A percentile compares a stretch with the other conserved stretches of the same genome.
phyloP scores from a whole-genome alignment of 1,140 invertebrate species.

The Lamellibrachia luymesi region DNA sequence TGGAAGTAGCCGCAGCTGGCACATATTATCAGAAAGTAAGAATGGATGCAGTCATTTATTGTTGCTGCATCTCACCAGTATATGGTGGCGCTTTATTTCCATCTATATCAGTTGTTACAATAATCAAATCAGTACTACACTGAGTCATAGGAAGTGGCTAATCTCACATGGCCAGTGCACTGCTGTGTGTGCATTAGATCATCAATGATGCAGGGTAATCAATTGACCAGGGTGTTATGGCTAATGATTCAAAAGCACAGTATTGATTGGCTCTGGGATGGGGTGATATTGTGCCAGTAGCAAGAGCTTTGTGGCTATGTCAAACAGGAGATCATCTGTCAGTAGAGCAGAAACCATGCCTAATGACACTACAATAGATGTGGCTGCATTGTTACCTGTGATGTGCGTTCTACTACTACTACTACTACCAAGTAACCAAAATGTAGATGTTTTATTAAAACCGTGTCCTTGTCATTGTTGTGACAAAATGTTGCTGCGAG shows the following conservation, averaged over 20 bases:
- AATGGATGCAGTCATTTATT: neutral
- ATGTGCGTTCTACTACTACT: no score
- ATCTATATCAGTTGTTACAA: neutral
- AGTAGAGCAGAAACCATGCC: neutral
- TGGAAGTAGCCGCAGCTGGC: neutral
- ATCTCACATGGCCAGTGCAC: neutral
- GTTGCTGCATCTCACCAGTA: neutral
- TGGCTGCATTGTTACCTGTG: neutral
- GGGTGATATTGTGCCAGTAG: neutral
- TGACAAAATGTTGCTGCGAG: no score
- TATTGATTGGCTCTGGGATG: neutral
- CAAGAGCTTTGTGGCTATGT: neutral
- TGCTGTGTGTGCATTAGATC: constrained; percentile 1
- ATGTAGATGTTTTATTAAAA: no score
- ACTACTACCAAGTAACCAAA: no score
- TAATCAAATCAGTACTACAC: neutral
- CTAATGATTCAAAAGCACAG: neutral
- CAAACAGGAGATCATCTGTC: neutral
- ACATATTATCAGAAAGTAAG: neutral
- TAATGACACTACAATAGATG: neutral
- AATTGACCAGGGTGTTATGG: neutral
- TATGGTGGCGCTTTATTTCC: neutral
- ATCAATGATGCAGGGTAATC: neutral
- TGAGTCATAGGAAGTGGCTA: neutral
- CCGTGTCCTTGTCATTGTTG: no score